Base-by-base conservation (phyloP, 2,888 invertebrate species). In the Melinopterus prodromus region DNA sequence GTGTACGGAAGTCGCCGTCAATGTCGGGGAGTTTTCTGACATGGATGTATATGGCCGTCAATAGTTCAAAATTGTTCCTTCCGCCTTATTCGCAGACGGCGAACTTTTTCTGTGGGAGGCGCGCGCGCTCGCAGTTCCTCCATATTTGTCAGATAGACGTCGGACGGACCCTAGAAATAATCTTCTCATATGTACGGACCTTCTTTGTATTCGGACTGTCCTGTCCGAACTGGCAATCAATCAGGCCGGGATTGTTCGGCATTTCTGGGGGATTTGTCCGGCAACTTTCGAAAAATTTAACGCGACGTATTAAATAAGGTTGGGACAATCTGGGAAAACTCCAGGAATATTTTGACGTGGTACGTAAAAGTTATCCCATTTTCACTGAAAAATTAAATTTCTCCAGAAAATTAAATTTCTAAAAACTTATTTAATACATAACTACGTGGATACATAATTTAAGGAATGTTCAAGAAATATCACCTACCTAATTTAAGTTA, bases 181-280 rank as follows among this genome's bases (percentile, higher is more conserved):
- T 53, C 53, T 53, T 12, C 53, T 53, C 53, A 53, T 53, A 53
- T 53, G 53, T 53, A 53, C 53, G 53, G 53, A 53, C 5, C 53
- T 53, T 53, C 53, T 53, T 53, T 53, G 53, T 53, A 53, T 53
- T 53, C 53, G 53, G 53, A 53, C 53, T 53, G 53, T 53, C 53
- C 53, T 7, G 53, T 7, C 53, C 53, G 53, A 53, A 53, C 53
- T 7, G 53, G 53, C 53, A 53, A 53, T 53, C 53, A 53, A 53
- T 53, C 53, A 53, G 53, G 3, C 1, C 5, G 53, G 26, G 53
- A 53, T 53, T 53, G 53, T 53, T 53, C 53, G 53, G 53, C 53
- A 53, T 53, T 53, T 53, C 53, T 7, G 12, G 53, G 53, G 53
- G 12, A 9, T 53, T 53, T 53, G 9, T 12, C 53, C 53, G 53